These are phyloP conservation scores for Zaprionus taronus DNA, from an alignment of 1,140 invertebrate species.

Conservation along the genomic window DNA sequence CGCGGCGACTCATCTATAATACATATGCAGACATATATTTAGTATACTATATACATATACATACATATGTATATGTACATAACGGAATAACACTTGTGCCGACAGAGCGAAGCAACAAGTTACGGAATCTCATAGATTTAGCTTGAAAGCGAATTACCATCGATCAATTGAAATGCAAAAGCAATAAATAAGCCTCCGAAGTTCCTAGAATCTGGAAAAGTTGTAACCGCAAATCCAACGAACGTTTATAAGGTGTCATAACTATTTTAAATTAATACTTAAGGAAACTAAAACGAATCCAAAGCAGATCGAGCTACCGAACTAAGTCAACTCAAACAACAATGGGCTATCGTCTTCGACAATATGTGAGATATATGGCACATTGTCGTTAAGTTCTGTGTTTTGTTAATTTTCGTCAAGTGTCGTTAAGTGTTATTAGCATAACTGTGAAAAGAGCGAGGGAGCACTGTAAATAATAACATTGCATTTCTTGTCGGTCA, in stretches of 20 bases:
- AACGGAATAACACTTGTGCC: conserved; percentile 29
- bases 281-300: neutral
- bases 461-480: conserved; percentile 39
- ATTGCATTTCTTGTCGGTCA: conserved; percentile 68
- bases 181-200: neutral
- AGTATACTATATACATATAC: conserved; percentile 2
- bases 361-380: conserved; percentile 69
- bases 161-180: conserved; percentile 10
- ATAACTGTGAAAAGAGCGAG: conserved; percentile 10
- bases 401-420: conserved; percentile 49
- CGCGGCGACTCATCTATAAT: conserved; percentile 14
- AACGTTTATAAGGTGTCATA: neutral
- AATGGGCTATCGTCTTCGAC: conserved; percentile 70
- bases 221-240: conserved; percentile 9
- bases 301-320: neutral
- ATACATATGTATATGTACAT: neutral
- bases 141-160: neutral
- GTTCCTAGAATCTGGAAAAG: neutral
- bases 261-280: neutral
- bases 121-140: conserved; percentile 27
- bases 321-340: conserved; percentile 20
- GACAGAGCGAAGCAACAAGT: conserved; percentile 31
- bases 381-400: conserved; percentile 48
- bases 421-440: conserved; percentile 57
- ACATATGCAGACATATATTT: neutral